A percentile compares a stretch with the other conserved stretches of the same genome.
Evolutionary conservation across 2,888 invertebrate species (phyloP).

Genomic region (Scaptomyza caliginosa): DNA sequence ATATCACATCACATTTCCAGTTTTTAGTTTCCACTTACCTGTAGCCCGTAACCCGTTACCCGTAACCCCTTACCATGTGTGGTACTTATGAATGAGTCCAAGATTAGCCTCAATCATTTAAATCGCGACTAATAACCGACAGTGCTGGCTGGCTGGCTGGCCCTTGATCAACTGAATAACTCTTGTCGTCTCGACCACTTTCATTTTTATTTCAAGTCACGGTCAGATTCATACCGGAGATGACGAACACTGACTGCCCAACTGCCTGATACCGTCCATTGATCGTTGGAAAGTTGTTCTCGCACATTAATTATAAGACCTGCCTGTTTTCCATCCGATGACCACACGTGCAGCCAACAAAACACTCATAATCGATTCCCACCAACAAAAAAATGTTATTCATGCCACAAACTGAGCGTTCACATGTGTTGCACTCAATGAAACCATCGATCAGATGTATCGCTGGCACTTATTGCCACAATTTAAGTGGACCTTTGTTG

Average conservation of each 20-base stretch:
- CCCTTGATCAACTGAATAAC: constrained; percentile 54
- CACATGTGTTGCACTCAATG: constrained; percentile 7
- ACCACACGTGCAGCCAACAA: constrained; percentile 35
- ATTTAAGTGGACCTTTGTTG: constrained; percentile 4
- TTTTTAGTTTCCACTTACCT: neutral
- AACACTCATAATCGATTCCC: constrained; percentile 34
- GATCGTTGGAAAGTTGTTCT: constrained; percentile 69
- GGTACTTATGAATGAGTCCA: constrained; percentile 68
- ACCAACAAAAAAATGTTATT: constrained; percentile 34
- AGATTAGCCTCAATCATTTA: constrained; percentile 70
- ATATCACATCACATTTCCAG: constrained; percentile 48
- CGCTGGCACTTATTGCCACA: constrained; percentile 7
- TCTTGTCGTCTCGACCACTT: constrained; percentile 59
- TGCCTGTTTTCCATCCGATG: constrained; percentile 16
- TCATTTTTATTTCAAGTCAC: constrained; percentile 78
- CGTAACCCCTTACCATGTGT: constrained; percentile 46
- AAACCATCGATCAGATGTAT: neutral
- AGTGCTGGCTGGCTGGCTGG: too few relatives aligned
- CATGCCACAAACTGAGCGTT: constrained; percentile 29
- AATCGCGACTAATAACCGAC: constrained; percentile 72
- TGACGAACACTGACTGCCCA: constrained; percentile 35
- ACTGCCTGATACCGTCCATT: constrained; percentile 48
- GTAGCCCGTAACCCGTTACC: constrained; percentile 32
- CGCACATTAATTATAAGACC: constrained; percentile 64
- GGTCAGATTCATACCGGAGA: constrained; percentile 44